Percentiles rank a stretch among this genome's conserved stretches.
Evolutionary conservation across 2,113 vertebrate species (phyloP).

Genomic region (Tetrax tetrax): DNA sequence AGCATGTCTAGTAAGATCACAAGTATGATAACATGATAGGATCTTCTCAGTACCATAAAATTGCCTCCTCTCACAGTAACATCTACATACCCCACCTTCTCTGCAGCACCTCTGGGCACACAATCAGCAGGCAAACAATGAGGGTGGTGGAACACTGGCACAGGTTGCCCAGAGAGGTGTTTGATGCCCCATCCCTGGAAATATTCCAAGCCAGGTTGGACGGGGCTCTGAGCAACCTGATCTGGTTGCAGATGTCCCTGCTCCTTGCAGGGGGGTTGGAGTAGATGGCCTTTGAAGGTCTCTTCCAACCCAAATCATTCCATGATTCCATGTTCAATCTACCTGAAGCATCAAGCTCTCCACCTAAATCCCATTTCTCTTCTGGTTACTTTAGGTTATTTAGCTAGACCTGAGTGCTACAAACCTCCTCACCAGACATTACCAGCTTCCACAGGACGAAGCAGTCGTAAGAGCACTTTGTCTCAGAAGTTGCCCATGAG

Average conservation of each 20-base stretch:
- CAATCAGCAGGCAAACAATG: background rate
- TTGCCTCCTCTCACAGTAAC: background rate
- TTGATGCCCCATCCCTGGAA: too few relatives aligned
- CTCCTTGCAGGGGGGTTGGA: too few relatives aligned
- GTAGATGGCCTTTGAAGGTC: too few relatives aligned
- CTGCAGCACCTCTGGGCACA: background rate
- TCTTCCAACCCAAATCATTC: too few relatives aligned
- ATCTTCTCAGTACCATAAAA: background rate
- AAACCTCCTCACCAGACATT: background rate
- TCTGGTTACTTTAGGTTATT: background rate
- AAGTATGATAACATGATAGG: rapidly evolving
- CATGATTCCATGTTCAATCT: background rate
- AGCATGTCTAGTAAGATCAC: background rate
- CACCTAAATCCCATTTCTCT: background rate
- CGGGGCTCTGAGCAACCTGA: too few relatives aligned
- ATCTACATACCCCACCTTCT: background rate
- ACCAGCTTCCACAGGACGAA: background rate
- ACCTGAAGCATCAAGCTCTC: background rate
- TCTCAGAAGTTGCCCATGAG: background rate
- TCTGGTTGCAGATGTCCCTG: too few relatives aligned
- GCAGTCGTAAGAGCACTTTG: background rate
- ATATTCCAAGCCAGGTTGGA: too few relatives aligned
- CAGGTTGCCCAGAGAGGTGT: too few relatives aligned
- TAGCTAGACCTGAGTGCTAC: background rate
- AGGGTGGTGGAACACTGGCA: too few relatives aligned